Evolutionary conservation across 1,140 invertebrate genomes (phyloP), one percentile per base, ranked within the genome.

Genomic region (Ephestia elutella): DNA sequence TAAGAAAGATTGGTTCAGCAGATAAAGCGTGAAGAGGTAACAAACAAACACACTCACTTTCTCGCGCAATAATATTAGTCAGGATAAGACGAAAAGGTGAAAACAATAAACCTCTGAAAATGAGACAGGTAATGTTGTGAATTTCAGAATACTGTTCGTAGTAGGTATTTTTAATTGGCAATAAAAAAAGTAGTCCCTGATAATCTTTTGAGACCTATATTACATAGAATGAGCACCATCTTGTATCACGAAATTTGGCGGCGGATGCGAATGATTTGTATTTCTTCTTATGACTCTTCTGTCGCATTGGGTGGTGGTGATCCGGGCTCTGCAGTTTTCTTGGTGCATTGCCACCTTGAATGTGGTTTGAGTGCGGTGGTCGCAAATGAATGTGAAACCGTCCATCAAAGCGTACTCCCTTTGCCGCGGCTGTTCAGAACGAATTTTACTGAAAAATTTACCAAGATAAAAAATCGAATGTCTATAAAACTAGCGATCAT

Each of bases 391-490:
- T 8, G 64, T 65, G 18, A 67, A 67, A 9, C 61, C 69, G n/a
- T 74, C 38, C 11, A 70, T 13, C 0, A 77, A 13, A 5, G 63
- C 66, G 10, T 67, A 20, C n/a, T 59, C n/a, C n/a, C 56, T 19
- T 68, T 72, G 0, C 74, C 71, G 3, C 19, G 54, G 0, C 9
- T 8, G 10, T 65, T 76, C 9, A 17, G 53, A 28, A 13, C 32
- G 32, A 32, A 59, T 28, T 60, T 48, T 9, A 76, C 73, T 76
- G 66, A 30, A 71, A n/a, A 75, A 20, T 32, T 32, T 8, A 32
- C 30, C 30, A 11, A 4, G 11, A 32, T 32, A 32, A n/a, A n/a
- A n/a, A 32, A 32, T 32, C n/a, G n/a, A n/a, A n/a, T n/a, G n/a
- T n/a, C n/a, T n/a, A n/a, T n/a, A n/a, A n/a, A n/a, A n/a, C n/a